Percentiles rank a stretch among this genome's conserved stretches.
Conservation (phyloP, 2,113 vertebrate genomes). For the Istiophorus platypterus region DNA sequence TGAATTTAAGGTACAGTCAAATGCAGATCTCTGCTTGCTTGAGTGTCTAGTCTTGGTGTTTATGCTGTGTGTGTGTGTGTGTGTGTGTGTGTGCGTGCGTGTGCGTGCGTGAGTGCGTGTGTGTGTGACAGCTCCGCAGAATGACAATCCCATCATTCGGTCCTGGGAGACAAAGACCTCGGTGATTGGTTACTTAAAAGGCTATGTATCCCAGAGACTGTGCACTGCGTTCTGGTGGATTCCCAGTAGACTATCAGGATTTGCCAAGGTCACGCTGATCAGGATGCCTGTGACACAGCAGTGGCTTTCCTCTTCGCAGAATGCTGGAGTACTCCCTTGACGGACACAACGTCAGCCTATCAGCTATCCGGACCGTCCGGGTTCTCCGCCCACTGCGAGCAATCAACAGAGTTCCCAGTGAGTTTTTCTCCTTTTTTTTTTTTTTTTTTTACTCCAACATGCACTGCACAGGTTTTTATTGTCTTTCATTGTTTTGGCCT, state of each 20-base stretch:
- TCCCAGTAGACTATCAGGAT: slow-evolving; percentile 60
- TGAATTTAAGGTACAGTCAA: neutral
- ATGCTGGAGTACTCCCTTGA: slow-evolving; percentile 99
- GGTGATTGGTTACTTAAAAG: slow-evolving; percentile 73
- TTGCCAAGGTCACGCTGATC: slow-evolving; percentile 68
- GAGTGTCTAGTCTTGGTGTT: slow-evolving; percentile 16
- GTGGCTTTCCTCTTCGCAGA: slow-evolving; percentile 77
- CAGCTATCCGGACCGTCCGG: slow-evolving; percentile 95
- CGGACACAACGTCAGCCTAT: slow-evolving; percentile 97
- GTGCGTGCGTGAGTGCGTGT: slow-evolving; percentile 83
- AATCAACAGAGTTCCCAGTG: slow-evolving; percentile 99
- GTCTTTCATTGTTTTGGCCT: slow-evolving; percentile 9
- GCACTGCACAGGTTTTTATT: neutral
- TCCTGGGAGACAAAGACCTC: slow-evolving; percentile 68
- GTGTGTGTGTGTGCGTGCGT: slow-evolving; percentile 81
- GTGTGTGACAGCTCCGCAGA: slow-evolving; percentile 54
- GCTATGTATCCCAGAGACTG: slow-evolving; percentile 54
- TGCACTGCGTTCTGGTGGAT: slow-evolving; percentile 33
- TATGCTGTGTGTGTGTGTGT: slow-evolving; percentile 41
- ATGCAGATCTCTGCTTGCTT: slow-evolving; percentile 1
- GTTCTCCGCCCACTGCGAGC: slow-evolving; percentile 96
- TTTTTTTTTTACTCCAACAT: neutral
- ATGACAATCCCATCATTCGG: slow-evolving; percentile 72
- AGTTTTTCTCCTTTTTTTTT: slow-evolving; percentile 80
- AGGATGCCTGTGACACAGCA: slow-evolving; percentile 52